Base-by-base conservation (phyloP, 2,888 invertebrate species). In the Folsomia manolachei region DNA sequence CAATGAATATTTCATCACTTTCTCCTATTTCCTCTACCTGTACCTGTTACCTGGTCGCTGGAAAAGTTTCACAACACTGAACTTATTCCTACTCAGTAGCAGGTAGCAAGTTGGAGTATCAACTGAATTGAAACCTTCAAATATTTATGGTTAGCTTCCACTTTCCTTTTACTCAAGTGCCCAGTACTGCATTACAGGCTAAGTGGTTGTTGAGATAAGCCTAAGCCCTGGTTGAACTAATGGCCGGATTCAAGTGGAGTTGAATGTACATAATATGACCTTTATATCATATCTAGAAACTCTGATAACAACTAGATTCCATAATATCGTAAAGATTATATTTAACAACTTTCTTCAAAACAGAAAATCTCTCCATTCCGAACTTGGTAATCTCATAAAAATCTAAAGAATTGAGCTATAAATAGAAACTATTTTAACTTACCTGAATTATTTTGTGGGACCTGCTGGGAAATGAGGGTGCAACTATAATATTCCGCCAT, bases 401-500 rank as follows among this genome's bases (percentile, higher is more conserved):
- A n/a, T n/a, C n/a, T n/a, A n/a, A n/a, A n/a, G n/a, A n/a, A n/a
- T n/a, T n/a, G n/a, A n/a, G n/a, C n/a, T n/a, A n/a, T 4, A 39
- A 39, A 39, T 39, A 39, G 39, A 39, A n/a, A n/a, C n/a, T n/a
- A n/a, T n/a, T n/a, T n/a, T 11, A 19, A 63, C 63, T 18, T 2
- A 66, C 65, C 65, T 66, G 65, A 66, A 66, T 66, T 66, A 66
- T 65, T 39, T 65, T 18, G 75, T 75, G 25, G 71, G 25, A 39
- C 39, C 19, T 56, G 56, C 21, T 56, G 78, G 19, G 80, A 78
- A 71, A 80, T 79, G 18, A 80, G 71, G 56, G 80, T 78, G 65
- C 78, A 79, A 64, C 76, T 78, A 73, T 80, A 80, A 65, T 80
- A 80, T 67, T 80, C 80, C 7, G 78, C 79, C 80, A 79, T 79